A percentile compares a stretch with the other conserved stretches of the same genome.
Conservation (phyloP, 2,113 vertebrate species). For the Athene cunicularia region DNA sequence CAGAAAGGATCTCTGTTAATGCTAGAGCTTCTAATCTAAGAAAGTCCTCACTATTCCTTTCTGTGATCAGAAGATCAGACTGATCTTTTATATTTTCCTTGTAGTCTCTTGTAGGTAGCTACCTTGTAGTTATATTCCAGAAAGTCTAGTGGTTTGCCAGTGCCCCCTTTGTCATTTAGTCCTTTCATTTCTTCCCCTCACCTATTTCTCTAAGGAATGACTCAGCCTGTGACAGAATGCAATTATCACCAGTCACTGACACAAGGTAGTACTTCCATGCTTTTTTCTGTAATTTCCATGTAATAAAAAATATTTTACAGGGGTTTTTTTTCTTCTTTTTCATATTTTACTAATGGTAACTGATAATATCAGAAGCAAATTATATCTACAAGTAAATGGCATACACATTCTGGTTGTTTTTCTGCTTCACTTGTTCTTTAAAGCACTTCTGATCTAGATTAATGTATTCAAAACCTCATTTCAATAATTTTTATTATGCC, state of each 20-base stretch:
- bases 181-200: background rate
- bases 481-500: slow-evolving; percentile 76
- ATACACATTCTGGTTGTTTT: slow-evolving; percentile 14
- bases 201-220: background rate
- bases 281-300: background rate
- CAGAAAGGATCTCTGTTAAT: background rate
- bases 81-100: background rate
- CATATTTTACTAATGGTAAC: background rate
- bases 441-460: slow-evolving; percentile 54
- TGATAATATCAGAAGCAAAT: slow-evolving; percentile 17
- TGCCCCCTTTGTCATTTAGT: background rate
- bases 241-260: background rate
- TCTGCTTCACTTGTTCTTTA: slow-evolving; percentile 56
- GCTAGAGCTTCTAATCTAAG: background rate
- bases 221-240: background rate
- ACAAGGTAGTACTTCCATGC: background rate
- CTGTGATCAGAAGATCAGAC: background rate
- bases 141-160: background rate
- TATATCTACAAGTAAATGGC: background rate
- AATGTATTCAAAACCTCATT: slow-evolving; percentile 61
- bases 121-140: background rate
- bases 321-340: background rate
- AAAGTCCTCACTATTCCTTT: background rate
- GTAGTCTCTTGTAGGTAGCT: background rate
- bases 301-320: background rate